phyloP scores from a whole-genome alignment of 2,888 invertebrate species.

The Carterocephalus palaemon region DNA sequence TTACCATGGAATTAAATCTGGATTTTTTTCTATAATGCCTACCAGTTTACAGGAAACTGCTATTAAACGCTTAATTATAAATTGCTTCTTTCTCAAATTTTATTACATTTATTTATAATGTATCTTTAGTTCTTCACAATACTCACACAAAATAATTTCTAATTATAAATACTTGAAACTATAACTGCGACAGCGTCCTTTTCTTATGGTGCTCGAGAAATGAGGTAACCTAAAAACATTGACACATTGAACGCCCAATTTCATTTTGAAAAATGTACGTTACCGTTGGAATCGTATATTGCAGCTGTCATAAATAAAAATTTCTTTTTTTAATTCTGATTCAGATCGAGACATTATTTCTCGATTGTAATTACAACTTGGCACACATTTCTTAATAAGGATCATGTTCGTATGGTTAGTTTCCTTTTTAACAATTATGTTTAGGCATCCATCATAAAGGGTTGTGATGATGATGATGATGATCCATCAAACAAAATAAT shows the following conservation, averaged over 20 bases:
- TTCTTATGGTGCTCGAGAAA: too few species aligned
- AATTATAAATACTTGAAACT: too few species aligned
- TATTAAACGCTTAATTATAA: too few species aligned
- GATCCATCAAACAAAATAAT: not conserved
- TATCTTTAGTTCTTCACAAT: too few species aligned
- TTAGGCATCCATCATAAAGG: constrained; percentile 3
- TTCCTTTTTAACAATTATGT: constrained; percentile 41
- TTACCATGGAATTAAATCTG: too few species aligned
- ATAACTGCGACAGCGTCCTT: too few species aligned
- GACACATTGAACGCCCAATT: constrained; percentile 5
- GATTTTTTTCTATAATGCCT: too few species aligned
- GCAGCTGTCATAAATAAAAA: constrained; percentile 23
- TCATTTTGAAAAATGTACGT: constrained; percentile 20
- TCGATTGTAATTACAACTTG: constrained; percentile 14
- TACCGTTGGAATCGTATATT: constrained; percentile 21
- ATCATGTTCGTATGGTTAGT: constrained; percentile 27
- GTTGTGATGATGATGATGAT: not conserved
- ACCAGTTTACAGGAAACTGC: too few species aligned
- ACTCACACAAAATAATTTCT: too few species aligned
- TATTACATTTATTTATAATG: too few species aligned
- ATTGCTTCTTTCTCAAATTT: too few species aligned
- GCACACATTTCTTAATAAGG: constrained; percentile 28
- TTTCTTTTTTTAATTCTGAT: constrained; percentile 13
- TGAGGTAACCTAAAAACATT: constrained; percentile 6
- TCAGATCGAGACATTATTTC: constrained; percentile 16